Conservation (phyloP, 1,140 invertebrate species). For the Hyles vespertilio region DNA sequence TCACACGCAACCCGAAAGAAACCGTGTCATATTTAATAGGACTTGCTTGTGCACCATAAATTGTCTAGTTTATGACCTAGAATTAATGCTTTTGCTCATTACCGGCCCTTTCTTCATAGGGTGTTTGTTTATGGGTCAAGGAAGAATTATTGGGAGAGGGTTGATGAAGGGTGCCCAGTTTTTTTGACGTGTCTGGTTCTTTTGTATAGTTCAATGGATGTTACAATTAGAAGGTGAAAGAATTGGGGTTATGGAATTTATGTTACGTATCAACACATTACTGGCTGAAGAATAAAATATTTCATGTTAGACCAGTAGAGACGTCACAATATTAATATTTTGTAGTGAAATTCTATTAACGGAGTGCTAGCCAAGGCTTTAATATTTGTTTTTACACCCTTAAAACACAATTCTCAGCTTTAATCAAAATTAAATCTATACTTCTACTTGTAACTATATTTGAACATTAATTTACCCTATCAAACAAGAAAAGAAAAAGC, state of each 20-base stretch:
- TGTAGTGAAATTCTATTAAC: too few relatives aligned
- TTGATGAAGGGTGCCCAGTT: conserved; percentile 30
- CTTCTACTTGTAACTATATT: too few relatives aligned
- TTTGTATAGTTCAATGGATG: too few relatives aligned
- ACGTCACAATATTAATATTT: too few relatives aligned
- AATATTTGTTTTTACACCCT: too few relatives aligned
- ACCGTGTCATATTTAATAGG: conserved; percentile 69
- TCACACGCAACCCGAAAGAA: conserved; percentile 38
- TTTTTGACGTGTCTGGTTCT: conserved; percentile 15
- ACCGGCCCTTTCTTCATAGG: conserved; percentile 62
- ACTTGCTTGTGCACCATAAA: conserved; percentile 56
- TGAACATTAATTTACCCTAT: too few relatives aligned
- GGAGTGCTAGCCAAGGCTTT: too few relatives aligned
- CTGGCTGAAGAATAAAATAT: background rate
- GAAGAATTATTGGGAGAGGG: conserved; percentile 55
- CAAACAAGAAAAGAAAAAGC: too few relatives aligned
- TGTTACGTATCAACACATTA: background rate
- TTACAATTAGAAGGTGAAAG: too few relatives aligned
- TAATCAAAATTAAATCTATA: too few relatives aligned
- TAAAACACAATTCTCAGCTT: too few relatives aligned
- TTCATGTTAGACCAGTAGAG: too few relatives aligned
- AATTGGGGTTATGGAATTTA: background rate
- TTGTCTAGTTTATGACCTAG: conserved; percentile 68
- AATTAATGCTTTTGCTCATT: conserved; percentile 67
- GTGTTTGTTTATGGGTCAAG: conserved; percentile 68